A percentile compares a stretch with the other conserved stretches of the same genome.
Conservation (phyloP, 2,888 invertebrate species). For the Seira musarum region DNA sequence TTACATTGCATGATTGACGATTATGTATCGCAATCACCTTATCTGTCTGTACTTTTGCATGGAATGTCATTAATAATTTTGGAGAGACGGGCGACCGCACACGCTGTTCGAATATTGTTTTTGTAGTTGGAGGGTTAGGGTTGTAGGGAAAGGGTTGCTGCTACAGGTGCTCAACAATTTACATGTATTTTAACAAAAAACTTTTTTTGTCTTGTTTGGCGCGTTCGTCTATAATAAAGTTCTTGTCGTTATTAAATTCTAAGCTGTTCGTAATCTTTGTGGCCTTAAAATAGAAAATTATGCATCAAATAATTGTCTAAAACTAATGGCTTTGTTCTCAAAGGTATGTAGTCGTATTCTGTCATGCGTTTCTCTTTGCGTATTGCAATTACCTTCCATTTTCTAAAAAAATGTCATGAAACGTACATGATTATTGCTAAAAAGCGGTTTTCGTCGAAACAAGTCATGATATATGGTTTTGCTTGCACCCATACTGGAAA, state of each 20-base stretch:
- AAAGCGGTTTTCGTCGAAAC: neutral
- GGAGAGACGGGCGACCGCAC: neutral
- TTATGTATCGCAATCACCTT: slow-evolving; percentile 1
- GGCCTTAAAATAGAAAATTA: no score
- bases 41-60: slow-evolving; percentile 1
- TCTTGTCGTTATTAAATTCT: no score
- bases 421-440: slow-evolving; percentile 2
- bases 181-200: no score
- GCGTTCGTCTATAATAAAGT: no score
- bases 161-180: neutral
- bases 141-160: neutral
- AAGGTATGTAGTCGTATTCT: neutral
- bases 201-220: no score
- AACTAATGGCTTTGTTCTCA: neutral
- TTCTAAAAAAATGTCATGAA: neutral
- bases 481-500: slow-evolving; percentile 7
- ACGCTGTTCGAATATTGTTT: neutral
- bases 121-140: neutral
- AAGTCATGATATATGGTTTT: neutral
- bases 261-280: no score
- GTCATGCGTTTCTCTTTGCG: neutral
- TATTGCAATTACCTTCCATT: slow-evolving; percentile 8
- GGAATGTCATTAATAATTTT: neutral
- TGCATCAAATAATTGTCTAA: no score
- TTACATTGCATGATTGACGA: slow-evolving; percentile 1